These are phyloP conservation scores for Petrolisthes cinctipes DNA, from an alignment of 2,888 invertebrate genomes.

Conservation along the genomic window DNA sequence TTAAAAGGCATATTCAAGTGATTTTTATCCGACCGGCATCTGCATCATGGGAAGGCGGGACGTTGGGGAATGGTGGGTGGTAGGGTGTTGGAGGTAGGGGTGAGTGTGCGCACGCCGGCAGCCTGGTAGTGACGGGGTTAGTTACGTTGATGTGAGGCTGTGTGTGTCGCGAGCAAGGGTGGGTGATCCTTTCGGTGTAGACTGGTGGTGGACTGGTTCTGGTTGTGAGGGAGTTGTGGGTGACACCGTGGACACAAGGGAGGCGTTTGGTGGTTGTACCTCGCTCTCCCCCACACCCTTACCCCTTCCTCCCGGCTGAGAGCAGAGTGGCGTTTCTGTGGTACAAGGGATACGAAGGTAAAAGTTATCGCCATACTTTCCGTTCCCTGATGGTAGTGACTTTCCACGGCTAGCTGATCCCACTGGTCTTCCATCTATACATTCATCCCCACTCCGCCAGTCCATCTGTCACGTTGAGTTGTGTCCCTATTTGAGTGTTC, in stretches of 20 bases:
- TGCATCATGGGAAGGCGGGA: no score
- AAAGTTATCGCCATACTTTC: slow-evolving; percentile 24
- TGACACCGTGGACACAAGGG: background rate
- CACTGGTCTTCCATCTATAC: background rate
- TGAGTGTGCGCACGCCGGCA: slow-evolving; percentile 50
- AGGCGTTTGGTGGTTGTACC: no score
- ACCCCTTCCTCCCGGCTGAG: slow-evolving; percentile 11
- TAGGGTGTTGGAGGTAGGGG: slow-evolving; percentile 3
- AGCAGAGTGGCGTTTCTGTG: slow-evolving; percentile 15
- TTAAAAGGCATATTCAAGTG: no score
- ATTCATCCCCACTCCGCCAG: background rate
- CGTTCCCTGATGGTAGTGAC: background rate
- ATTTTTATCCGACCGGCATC: no score
- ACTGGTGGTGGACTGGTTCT: slow-evolving; percentile 14
- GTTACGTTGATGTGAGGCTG: slow-evolving; percentile 39
- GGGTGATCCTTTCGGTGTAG: slow-evolving; percentile 19
- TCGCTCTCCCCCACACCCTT: background rate
- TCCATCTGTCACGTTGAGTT: background rate
- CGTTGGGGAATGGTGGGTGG: background rate
- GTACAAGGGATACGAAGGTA: slow-evolving; percentile 42
- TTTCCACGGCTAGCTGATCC: background rate
- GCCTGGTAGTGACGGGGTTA: slow-evolving; percentile 40
- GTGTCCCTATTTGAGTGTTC: background rate
- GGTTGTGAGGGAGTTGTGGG: slow-evolving; percentile 12
- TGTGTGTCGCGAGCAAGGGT: background rate